phyloP scores from a whole-genome alignment of 2,888 invertebrate species.

The Eristalis tenax region DNA sequence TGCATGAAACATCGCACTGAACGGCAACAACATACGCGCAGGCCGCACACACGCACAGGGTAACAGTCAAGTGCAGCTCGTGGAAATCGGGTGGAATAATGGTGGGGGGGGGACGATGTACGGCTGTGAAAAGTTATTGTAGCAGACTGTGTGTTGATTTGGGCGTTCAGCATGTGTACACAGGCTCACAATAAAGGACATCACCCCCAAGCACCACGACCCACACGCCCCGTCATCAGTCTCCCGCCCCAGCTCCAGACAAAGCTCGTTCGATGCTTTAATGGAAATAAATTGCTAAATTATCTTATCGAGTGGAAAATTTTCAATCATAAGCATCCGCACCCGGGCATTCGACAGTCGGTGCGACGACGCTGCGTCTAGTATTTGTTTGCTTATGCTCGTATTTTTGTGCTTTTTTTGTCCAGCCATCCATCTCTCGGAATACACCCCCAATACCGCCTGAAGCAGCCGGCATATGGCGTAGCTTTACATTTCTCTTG shows the following conservation, averaged over 20 bases:
- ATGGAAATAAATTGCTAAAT: slow-evolving; percentile 69
- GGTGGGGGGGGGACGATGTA: background rate
- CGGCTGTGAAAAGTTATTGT: slow-evolving; percentile 9
- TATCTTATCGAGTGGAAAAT: slow-evolving; percentile 67
- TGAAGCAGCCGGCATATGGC: background rate
- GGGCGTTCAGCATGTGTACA: slow-evolving; percentile 47
- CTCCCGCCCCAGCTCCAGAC: background rate
- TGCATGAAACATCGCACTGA: background rate
- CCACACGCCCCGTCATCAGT: background rate
- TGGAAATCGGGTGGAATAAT: background rate
- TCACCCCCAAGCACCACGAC: slow-evolving; percentile 3
- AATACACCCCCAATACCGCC: background rate
- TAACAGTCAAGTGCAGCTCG: slow-evolving; percentile 57
- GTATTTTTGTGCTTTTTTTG: background rate
- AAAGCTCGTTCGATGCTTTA: slow-evolving; percentile 45
- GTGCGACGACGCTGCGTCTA: slow-evolving; percentile 20
- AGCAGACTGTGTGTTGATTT: slow-evolving; percentile 31
- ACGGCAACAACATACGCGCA: background rate
- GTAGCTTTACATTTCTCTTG: slow-evolving; percentile 23
- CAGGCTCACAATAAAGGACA: slow-evolving; percentile 48
- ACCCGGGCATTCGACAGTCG: slow-evolving; percentile 10
- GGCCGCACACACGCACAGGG: background rate
- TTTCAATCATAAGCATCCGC: slow-evolving; percentile 55
- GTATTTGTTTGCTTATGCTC: slow-evolving; percentile 1
- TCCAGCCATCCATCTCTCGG: background rate